A percentile compares a stretch with the other conserved stretches of the same genome.
phyloP scores from a whole-genome alignment of 2,797 vertebrate species.

The Prionace glauca region DNA sequence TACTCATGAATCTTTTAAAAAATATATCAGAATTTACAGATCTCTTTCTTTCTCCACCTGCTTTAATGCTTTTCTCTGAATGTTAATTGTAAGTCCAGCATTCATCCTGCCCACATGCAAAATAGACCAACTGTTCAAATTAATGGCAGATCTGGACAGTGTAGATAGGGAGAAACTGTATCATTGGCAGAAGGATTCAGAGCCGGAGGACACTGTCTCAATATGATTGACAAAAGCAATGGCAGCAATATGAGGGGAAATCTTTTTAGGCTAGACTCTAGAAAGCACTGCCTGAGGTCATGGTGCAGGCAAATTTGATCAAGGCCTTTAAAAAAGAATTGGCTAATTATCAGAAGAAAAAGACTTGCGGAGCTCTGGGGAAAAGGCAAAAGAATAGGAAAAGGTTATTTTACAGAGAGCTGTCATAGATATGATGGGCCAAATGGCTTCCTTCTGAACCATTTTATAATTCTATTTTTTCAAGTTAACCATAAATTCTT shows the following conservation, averaged over 20 bases:
- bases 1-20: too few relatives aligned
- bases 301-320: not conserved
- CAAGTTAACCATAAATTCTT: not conserved
- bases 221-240: not conserved
- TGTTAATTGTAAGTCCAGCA: too few relatives aligned
- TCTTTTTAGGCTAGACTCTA: not conserved
- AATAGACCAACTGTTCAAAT: not conserved
- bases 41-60: too few relatives aligned
- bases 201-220: not conserved
- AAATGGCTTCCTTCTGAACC: not conserved
- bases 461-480: not conserved
- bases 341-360: not conserved
- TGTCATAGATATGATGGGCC: not conserved
- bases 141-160: too few relatives aligned
- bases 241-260: not conserved
- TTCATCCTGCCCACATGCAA: not conserved
- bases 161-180: not conserved
- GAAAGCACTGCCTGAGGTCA: not conserved
- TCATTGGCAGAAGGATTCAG: not conserved
- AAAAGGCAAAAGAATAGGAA: not conserved
- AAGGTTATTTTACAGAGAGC: not conserved
- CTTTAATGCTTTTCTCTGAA: too few relatives aligned
- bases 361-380: not conserved
- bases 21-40: too few relatives aligned
- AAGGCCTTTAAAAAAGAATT: not conserved